phyloP scores from a whole-genome alignment of 2,113 vertebrate species.

The Rhinolophus sinicus region DNA sequence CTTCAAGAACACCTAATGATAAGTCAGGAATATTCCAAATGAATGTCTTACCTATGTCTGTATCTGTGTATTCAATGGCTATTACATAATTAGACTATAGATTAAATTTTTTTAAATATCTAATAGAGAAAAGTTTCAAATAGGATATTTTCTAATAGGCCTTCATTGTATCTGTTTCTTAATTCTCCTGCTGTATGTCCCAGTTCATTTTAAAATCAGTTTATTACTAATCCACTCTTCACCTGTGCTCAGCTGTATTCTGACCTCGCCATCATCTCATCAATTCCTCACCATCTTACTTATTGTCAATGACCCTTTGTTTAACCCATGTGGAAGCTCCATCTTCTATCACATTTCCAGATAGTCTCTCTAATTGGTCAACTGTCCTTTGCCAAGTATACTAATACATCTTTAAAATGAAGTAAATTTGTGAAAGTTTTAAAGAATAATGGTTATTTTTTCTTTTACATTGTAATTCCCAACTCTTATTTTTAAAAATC shows the following conservation, averaged over 20 bases:
- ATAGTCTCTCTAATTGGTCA: neutral
- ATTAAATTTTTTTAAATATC: neutral
- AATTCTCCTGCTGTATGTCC: neutral
- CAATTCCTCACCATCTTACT: neutral
- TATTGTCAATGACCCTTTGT: neutral
- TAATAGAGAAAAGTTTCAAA: neutral
- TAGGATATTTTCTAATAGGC: neutral
- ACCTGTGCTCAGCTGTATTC: too few relatives aligned
- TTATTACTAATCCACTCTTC: neutral
- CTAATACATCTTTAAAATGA: neutral
- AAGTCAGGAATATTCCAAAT: neutral
- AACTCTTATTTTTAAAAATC: neutral
- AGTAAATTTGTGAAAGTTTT: neutral
- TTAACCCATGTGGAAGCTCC: neutral
- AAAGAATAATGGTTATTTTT: neutral
- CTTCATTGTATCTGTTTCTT: neutral
- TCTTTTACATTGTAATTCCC: neutral
- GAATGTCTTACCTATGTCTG: neutral
- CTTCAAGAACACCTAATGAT: neutral
- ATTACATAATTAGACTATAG: neutral
- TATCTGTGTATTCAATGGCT: neutral
- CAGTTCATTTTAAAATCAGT: neutral
- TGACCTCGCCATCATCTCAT: neutral
- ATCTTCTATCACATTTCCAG: neutral
- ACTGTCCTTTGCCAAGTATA: neutral